phyloP scores from a whole-genome alignment of 1,140 invertebrate genomes.

The Tetranychus cinnabarinus region DNA sequence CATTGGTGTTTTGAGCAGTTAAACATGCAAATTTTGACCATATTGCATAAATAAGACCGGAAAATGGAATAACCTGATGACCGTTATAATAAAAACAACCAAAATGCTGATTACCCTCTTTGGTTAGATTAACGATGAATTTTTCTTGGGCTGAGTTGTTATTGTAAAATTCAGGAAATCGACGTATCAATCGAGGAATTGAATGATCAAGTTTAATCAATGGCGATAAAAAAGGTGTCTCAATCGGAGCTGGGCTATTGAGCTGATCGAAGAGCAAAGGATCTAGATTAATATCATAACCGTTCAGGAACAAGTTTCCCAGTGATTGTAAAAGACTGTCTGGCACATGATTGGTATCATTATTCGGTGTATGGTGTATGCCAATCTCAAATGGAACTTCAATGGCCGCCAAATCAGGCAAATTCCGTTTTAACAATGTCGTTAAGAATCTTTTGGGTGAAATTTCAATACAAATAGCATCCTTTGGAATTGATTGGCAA shows the following conservation, averaged over 20 bases:
- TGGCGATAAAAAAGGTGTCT: neutral
- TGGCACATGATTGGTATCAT: neutral
- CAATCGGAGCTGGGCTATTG: neutral
- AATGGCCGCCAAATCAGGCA: constrained; percentile 18
- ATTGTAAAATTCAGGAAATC: neutral
- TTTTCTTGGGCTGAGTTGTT: neutral
- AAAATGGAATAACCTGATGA: neutral
- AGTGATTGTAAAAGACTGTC: neutral
- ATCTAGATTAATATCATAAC: neutral
- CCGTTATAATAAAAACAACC: neutral
- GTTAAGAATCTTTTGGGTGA: constrained; percentile 68
- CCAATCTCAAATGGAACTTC: no score
- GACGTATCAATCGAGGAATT: neutral
- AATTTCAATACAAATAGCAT: constrained; percentile 29
- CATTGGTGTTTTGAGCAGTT: neutral
- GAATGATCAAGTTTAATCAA: neutral
- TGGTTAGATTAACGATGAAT: neutral
- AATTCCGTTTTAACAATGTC: constrained; percentile 51
- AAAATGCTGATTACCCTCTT: neutral
- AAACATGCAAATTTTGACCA: neutral
- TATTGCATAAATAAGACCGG: neutral
- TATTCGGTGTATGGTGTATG: neutral
- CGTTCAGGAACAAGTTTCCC: neutral
- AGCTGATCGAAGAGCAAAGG: neutral
- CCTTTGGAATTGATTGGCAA: constrained; percentile 50